Percentiles rank a stretch among this genome's conserved stretches.
Conservation (phyloP, 92 coral and sea anemone species). For the Isaurus tuberculatus region DNA sequence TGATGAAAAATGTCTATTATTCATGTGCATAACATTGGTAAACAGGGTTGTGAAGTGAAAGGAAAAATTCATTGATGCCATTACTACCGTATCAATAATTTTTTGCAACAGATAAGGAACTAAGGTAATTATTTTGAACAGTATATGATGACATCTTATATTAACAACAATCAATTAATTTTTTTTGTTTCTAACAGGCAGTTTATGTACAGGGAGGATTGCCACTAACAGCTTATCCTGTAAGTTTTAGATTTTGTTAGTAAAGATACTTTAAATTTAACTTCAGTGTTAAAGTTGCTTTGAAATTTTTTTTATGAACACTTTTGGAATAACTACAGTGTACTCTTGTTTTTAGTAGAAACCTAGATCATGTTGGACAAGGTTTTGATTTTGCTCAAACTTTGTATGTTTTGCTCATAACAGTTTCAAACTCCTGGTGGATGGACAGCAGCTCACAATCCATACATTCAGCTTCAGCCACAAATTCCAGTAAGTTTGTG, state of each 20-base stretch:
- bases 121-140: no score
- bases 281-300: background rate
- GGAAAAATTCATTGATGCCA: no score
- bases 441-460: slow-evolving; percentile 81
- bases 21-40: no score
- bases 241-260: background rate
- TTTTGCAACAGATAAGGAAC: no score
- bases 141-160: no score
- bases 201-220: slow-evolving; percentile 43
- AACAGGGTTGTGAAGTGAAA: no score
- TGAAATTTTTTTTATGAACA: no score
- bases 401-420: slow-evolving; percentile 1
- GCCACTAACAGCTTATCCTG: slow-evolving; percentile 38
- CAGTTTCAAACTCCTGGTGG: slow-evolving; percentile 66
- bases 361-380: no score
- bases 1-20: no score
- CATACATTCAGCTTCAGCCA: slow-evolving; percentile 86
- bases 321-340: no score
- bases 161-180: background rate
- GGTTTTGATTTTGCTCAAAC: background rate
- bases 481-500: slow-evolving; percentile 40
- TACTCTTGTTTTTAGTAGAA: no score
- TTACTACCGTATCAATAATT: no score
- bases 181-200: slow-evolving; percentile 4
- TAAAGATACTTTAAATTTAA: background rate